These are phyloP conservation scores for Bursaphelenchus mucronatus DNA, from an alignment of 1,140 invertebrate species.

Conservation along the genomic window DNA sequence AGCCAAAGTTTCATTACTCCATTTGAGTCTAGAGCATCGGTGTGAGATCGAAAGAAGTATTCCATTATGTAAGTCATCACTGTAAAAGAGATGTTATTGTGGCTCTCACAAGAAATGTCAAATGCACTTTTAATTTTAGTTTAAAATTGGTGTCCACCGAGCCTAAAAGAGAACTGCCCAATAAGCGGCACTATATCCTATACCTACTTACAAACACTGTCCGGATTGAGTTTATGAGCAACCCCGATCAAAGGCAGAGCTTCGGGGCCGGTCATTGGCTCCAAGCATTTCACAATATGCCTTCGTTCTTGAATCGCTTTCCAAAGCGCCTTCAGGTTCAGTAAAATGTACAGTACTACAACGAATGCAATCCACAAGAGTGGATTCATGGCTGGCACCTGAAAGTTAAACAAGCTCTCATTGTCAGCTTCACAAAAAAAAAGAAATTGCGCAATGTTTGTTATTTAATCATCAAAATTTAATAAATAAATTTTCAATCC, in stretches of 20 bases:
- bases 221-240: constrained; percentile 19
- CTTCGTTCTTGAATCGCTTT: no score
- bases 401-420: not conserved
- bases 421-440: no score
- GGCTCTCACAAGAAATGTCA: not conserved
- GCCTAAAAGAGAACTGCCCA: no score
- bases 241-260: constrained; percentile 6
- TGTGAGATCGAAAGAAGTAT: constrained; percentile 20
- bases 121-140: no score
- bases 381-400: constrained; percentile 1
- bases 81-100: not conserved
- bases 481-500: no score
- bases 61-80: constrained; percentile 28
- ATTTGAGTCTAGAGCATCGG: constrained; percentile 1
- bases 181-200: no score
- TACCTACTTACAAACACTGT: constrained; percentile 11
- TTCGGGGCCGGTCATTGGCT: constrained; percentile 9
- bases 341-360: not conserved
- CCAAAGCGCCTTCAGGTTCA: not conserved
- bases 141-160: no score
- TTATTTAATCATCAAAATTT: no score
- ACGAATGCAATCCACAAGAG: constrained; percentile 15
- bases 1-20: constrained; percentile 22
- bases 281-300: no score
- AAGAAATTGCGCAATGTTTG: no score